phyloP scores from a whole-genome alignment of 2,888 invertebrate genomes.

The Galerucella pusilla region DNA sequence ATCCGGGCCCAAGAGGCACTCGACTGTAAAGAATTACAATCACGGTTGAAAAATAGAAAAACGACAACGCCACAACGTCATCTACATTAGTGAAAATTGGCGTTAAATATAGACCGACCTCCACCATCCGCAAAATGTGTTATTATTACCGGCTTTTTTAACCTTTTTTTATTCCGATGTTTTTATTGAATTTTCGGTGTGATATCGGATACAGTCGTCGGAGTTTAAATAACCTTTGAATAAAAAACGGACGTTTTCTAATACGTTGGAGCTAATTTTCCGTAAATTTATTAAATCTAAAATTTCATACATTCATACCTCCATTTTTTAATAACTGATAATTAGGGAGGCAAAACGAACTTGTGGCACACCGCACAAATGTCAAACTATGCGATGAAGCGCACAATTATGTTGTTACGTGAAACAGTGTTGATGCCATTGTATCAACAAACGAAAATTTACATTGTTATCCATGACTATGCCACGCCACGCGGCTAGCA shows the following conservation, averaged over 20 bases:
- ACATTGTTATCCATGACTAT: no score
- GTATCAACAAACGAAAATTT: no score
- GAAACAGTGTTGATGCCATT: no score
- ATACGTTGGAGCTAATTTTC: not conserved
- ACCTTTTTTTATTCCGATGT: slow-evolving; percentile 24
- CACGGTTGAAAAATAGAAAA: slow-evolving; percentile 65
- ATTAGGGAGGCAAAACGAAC: no score
- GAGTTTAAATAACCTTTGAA: slow-evolving; percentile 1
- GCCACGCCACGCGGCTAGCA: no score
- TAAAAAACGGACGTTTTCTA: not conserved
- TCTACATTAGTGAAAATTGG: slow-evolving; percentile 66
- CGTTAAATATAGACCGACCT: slow-evolving; percentile 64
- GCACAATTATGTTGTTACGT: no score
- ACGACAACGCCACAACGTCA: slow-evolving; percentile 63
- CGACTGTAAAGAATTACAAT: slow-evolving; percentile 64
- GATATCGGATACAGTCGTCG: slow-evolving; percentile 18
- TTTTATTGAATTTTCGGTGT: slow-evolving; percentile 29
- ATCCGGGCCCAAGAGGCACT: slow-evolving; percentile 55
- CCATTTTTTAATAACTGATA: no score
- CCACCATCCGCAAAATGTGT: slow-evolving; percentile 49
- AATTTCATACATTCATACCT: not conserved
- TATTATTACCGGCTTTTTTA: slow-evolving; percentile 43
- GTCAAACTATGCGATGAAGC: no score
- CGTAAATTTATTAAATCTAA: not conserved
- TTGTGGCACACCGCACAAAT: no score